Conservation (phyloP, 2,888 invertebrate species). For the Eilema depressum region DNA sequence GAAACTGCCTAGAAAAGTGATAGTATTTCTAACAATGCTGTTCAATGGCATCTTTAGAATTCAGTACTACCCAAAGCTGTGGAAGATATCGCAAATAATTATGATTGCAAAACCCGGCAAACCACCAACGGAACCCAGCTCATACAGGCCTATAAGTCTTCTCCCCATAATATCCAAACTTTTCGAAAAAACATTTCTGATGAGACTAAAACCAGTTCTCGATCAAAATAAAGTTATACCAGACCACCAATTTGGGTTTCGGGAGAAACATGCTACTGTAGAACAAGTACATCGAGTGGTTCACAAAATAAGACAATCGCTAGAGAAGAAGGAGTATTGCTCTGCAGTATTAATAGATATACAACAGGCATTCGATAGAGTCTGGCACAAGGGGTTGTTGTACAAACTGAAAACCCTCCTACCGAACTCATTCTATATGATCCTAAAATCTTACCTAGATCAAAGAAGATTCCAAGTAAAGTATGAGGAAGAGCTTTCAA, state of each 20-base stretch:
- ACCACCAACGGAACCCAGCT: not conserved
- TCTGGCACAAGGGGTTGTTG: not conserved
- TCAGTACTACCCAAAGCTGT: not conserved
- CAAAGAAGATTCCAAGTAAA: not conserved
- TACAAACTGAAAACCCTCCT: conserved; percentile 4
- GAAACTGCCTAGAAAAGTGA: not conserved
- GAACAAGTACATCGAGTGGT: not conserved
- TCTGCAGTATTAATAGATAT: not conserved
- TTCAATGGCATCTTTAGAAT: not conserved
- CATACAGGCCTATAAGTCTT: not conserved
- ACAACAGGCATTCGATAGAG: conserved; percentile 1
- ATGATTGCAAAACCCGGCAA: not conserved
- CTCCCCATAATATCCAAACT: not conserved
- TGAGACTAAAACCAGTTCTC: not conserved
- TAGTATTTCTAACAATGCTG: not conserved
- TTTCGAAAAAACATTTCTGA: not conserved
- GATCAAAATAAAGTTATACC: not conserved
- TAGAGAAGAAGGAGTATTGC: not conserved
- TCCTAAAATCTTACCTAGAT: not conserved
- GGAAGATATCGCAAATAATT: not conserved
- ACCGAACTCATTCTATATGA: conserved; percentile 6
- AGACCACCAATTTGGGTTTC: conserved; percentile 3
- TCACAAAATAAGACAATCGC: not conserved
- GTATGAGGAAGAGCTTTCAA: not conserved
- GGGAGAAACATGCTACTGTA: not conserved